Conservation (phyloP, 2,113 vertebrate genomes). For the Halcyon malimbica region DNA sequence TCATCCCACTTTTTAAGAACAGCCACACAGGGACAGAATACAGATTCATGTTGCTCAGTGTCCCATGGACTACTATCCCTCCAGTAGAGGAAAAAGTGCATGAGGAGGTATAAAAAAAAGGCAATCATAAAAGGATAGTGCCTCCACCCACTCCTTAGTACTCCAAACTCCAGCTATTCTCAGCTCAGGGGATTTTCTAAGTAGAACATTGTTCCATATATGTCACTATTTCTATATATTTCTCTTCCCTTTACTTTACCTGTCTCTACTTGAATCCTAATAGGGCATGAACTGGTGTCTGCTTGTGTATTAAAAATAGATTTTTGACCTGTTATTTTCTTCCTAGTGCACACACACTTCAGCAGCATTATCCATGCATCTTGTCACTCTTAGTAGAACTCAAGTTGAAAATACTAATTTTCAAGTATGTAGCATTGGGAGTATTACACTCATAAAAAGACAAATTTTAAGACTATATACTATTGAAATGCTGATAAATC, state of each 20-base stretch:
- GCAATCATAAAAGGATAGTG: background rate
- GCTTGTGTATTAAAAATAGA: slow-evolving; percentile 11
- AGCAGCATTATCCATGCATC: background rate
- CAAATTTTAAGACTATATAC: background rate
- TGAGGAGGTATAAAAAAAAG: background rate
- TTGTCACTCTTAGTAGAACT: background rate
- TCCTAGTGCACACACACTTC: background rate
- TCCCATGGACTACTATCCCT: background rate
- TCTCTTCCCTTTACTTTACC: background rate
- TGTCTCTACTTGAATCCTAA: background rate
- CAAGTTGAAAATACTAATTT: background rate
- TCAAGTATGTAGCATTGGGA: background rate
- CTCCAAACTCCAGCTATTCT: background rate
- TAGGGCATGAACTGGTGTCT: background rate
- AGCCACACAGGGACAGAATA: background rate
- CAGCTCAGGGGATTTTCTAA: background rate
- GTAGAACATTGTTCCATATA: background rate
- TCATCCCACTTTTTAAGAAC: background rate
- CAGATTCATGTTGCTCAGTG: rapidly evolving
- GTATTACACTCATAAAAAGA: background rate
- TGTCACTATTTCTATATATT: background rate
- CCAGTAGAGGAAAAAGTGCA: background rate
- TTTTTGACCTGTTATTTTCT: slow-evolving; percentile 21
- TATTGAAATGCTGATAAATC: background rate
- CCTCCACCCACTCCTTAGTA: background rate